Conservation (phyloP, 2,888 invertebrate genomes). For the Pachydiplax longipennis region DNA sequence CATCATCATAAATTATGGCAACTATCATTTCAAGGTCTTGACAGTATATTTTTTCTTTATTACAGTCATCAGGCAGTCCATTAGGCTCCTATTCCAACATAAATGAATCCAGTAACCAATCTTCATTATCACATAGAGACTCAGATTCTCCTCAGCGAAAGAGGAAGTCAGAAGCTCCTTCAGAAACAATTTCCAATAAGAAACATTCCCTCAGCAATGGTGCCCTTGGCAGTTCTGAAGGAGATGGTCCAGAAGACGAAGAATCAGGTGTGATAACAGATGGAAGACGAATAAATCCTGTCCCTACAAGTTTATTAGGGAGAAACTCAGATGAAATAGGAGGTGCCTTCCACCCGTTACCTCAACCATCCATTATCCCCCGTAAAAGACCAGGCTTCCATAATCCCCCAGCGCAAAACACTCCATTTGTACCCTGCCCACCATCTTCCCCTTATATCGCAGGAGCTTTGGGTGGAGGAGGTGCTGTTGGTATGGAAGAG, state of each 20-base stretch:
- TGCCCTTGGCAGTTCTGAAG: background rate
- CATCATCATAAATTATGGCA: no score
- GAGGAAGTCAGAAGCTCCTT: constrained; percentile 18
- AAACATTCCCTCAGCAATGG: constrained; percentile 30
- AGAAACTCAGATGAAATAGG: constrained; percentile 20
- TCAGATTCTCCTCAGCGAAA: constrained; percentile 22
- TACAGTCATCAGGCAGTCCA: constrained; percentile 21
- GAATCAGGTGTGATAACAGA: constrained; percentile 20
- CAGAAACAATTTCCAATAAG: background rate
- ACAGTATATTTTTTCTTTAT: background rate
- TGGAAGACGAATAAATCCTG: constrained; percentile 9
- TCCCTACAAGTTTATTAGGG: background rate
- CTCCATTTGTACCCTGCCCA: constrained; percentile 84
- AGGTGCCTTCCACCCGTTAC: constrained; percentile 23
- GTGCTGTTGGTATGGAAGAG: constrained; percentile 46
- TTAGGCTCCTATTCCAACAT: background rate
- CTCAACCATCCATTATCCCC: constrained; percentile 6
- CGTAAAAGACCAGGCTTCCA: constrained; percentile 78
- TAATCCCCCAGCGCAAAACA: constrained; percentile 86
- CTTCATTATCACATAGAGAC: background rate
- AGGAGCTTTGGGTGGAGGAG: constrained; percentile 41
- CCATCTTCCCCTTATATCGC: constrained; percentile 68
- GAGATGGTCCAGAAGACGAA: background rate
- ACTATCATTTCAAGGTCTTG: background rate
- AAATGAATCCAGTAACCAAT: constrained; percentile 16